A percentile compares a stretch with the other conserved stretches of the same genome.
These are phyloP conservation scores for Montipora capricornis DNA, from an alignment of 64 coral and sea anemone species.

Conservation along the genomic window DNA sequence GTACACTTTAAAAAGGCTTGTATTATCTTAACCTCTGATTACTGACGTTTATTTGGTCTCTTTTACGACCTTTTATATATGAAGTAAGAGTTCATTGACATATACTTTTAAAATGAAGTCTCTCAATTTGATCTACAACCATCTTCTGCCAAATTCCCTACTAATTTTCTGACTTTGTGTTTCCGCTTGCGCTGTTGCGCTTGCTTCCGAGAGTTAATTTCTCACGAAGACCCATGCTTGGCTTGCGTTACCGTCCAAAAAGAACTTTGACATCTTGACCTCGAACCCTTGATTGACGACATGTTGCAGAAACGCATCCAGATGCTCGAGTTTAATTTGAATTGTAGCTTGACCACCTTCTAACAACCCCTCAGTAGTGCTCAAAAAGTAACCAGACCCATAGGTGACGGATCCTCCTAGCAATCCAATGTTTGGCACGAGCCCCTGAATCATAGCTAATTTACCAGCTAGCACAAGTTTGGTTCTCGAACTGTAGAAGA, in stretches of 20 bases:
- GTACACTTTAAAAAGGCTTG: too few species aligned
- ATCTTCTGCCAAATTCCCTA: too few species aligned
- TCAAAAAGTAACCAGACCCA: constrained; percentile 37
- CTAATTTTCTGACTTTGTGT: not conserved
- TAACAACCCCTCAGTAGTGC: not conserved
- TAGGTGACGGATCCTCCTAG: constrained; percentile 25
- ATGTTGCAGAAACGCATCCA: constrained; percentile 67
- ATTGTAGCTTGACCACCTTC: constrained; percentile 67
- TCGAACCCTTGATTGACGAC: constrained; percentile 50
- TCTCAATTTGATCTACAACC: too few species aligned
- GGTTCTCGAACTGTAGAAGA: constrained; percentile 54
- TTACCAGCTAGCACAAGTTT: constrained; percentile 55
- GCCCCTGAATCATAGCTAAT: constrained; percentile 23
- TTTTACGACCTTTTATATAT: too few species aligned
- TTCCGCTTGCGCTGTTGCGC: not conserved
- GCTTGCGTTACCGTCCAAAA: constrained; percentile 59
- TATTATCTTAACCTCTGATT: too few species aligned
- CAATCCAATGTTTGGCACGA: constrained; percentile 33
- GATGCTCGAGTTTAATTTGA: constrained; percentile 42
- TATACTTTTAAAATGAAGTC: too few species aligned
- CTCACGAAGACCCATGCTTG: constrained; percentile 71
- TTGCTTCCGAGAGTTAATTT: not conserved
- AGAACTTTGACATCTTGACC: constrained; percentile 54
- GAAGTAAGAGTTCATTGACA: too few species aligned
- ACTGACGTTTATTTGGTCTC: too few species aligned